These are phyloP conservation scores for Platorchestia sp. DNA, from an alignment of 1,140 invertebrate genomes.

Conservation along the genomic window DNA sequence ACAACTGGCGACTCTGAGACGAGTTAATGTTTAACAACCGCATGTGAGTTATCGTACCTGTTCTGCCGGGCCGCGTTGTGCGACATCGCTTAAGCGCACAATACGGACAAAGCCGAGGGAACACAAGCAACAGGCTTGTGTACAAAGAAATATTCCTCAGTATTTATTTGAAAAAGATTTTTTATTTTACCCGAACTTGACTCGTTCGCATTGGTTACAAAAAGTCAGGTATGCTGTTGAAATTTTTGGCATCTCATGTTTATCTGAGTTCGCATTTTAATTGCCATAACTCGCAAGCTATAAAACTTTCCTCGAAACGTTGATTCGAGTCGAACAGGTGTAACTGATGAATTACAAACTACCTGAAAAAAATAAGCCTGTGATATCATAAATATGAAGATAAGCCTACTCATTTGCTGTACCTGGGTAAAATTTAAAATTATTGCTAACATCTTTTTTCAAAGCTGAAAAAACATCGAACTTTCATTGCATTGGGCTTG, in stretches of 20 bases:
- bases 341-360: too few relatives aligned
- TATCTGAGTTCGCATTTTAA: too few relatives aligned
- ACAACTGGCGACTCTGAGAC: background rate
- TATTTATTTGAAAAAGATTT: background rate
- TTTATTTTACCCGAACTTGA: background rate
- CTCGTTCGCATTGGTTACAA: background rate
- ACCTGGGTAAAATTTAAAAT: too few relatives aligned
- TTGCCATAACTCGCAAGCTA: too few relatives aligned
- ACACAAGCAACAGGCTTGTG: background rate
- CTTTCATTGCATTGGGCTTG: too few relatives aligned
- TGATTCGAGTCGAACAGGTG: too few relatives aligned
- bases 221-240: background rate
- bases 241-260: background rate
- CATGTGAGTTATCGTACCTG: background rate
- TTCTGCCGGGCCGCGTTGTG: background rate
- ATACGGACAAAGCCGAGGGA: background rate
- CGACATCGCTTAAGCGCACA: background rate
- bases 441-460: too few relatives aligned
- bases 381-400: too few relatives aligned
- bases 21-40: background rate
- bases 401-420: too few relatives aligned
- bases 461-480: too few relatives aligned
- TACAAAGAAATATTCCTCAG: background rate
- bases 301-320: too few relatives aligned
- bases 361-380: too few relatives aligned